These are phyloP conservation scores for Catamblyrhynchus diadema DNA, from an alignment of 2,797 vertebrate species.

Conservation along the genomic window DNA sequence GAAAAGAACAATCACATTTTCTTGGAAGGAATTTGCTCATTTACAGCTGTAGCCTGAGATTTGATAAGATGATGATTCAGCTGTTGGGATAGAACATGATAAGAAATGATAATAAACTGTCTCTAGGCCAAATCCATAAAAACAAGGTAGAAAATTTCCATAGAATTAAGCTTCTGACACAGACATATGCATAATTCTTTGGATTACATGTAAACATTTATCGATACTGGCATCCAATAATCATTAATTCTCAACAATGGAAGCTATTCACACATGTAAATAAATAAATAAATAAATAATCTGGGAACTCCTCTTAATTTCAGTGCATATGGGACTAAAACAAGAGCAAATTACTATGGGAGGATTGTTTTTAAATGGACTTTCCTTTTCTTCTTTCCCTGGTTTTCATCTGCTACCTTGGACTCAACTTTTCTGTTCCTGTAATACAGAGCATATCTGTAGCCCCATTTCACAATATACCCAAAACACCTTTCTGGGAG, in stretches of 20 bases:
- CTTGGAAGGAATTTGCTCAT: conserved; percentile 21
- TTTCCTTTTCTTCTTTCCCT: background rate
- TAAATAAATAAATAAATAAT: no score
- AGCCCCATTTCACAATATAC: background rate
- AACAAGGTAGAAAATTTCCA: background rate
- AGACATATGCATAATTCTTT: background rate
- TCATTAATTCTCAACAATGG: background rate
- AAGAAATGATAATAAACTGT: background rate
- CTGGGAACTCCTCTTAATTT: background rate
- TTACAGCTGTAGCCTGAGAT: conserved; percentile 25
- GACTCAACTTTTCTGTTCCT: background rate
- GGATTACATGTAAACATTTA: background rate
- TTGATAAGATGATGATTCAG: conserved; percentile 25
- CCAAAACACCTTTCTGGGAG: background rate
- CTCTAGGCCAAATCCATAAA: background rate
- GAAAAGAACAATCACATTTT: conserved; percentile 19
- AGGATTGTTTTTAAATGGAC: background rate
- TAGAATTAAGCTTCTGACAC: background rate
- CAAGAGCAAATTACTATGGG: background rate
- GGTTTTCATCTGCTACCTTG: background rate
- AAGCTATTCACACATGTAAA: background rate
- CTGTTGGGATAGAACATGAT: background rate
- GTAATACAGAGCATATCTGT: background rate
- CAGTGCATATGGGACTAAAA: background rate
- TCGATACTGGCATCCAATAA: background rate